These are phyloP conservation scores for Peromyscus nudipes DNA, from an alignment of 2,797 vertebrate species.

Conservation along the genomic window DNA sequence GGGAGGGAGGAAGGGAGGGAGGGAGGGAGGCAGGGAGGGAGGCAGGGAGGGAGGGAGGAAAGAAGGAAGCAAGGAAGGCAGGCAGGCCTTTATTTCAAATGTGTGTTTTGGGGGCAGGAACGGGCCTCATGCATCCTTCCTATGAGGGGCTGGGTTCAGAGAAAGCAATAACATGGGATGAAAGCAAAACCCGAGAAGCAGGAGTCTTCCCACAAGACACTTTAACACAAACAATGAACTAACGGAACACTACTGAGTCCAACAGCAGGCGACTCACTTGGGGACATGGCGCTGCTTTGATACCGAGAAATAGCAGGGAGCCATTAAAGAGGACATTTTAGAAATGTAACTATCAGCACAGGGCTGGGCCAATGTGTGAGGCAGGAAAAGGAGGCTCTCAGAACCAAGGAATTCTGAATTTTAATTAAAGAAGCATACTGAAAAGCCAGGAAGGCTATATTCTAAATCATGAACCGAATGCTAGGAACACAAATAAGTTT, in stretches of 20 bases:
- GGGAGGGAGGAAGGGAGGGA: neutral
- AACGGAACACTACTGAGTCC: neutral
- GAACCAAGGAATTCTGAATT: constrained; percentile 13
- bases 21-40: no score
- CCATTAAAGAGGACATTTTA: neutral
- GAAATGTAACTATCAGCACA: neutral
- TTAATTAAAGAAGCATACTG: neutral
- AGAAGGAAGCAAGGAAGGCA: neutral
- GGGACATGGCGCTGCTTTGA: neutral
- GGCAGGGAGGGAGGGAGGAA: no score
- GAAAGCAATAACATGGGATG: neutral
- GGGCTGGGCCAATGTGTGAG: neutral
- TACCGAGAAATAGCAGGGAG: neutral
- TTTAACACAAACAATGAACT: neutral
- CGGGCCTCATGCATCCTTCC: neutral
- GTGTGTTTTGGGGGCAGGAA: neutral
- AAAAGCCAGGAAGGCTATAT: constrained; percentile 7
- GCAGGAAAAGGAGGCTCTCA: neutral
- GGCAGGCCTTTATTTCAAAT: neutral
- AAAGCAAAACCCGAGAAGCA: neutral
- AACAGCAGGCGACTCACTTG: neutral
- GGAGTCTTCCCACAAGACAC: neutral
- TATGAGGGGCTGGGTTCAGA: accelerated
- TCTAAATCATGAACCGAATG: neutral
- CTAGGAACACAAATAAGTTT: neutral